Base-by-base conservation (phyloP, 1,140 invertebrate genomes). In the Ceratosolen fusciceps region DNA sequence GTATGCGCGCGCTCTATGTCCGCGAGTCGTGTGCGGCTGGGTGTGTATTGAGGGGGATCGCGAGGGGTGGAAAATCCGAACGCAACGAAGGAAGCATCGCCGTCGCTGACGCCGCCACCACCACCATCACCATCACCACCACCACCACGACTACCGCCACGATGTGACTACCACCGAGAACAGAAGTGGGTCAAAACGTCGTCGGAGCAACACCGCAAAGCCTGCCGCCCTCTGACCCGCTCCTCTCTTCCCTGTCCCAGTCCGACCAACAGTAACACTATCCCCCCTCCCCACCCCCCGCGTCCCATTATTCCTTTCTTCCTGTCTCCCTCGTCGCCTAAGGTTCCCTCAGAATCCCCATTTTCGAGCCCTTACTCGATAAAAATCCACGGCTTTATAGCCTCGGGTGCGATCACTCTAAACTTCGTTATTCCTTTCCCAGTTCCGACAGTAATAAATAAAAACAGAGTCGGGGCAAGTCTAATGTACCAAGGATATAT, bases 181-280 rank as follows among this genome's bases (percentile, higher is more conserved):
- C 52, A 34, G 76, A 80, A 80, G n/a, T 80, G 24, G 79, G 79
- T 80, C 78, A 80, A 31, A 80, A 47, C 78, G 62, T 56, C 49
- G 49, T 74, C 54, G 39, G 68, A 39, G 47, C 21, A 54, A 37
- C 21, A 34, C 29, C 49, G 43, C 58, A 10, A 49, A 14, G 21
- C 29, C 58, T 52, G 43, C 26, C 74, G 5, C 60, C 39, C 26
- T 52, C 74, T 5, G 8, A 31, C 16, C 52, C 56, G n/a, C 16
- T 60, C 5, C 21, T n/a, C n/a, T n/a, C n/a, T n/a, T n/a, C n/a
- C n/a, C n/a, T n/a, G n/a, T n/a, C n/a, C n/a, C n/a, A n/a, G n/a
- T n/a, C n/a, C n/a, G n/a, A n/a, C n/a, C n/a, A n/a, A n/a, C n/a
- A n/a, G n/a, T n/a, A n/a, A n/a, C n/a, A n/a, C n/a, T n/a, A n/a